Evolutionary conservation across 2,113 vertebrate species (phyloP).

Genomic region (Cyanistes caeruleus): DNA sequence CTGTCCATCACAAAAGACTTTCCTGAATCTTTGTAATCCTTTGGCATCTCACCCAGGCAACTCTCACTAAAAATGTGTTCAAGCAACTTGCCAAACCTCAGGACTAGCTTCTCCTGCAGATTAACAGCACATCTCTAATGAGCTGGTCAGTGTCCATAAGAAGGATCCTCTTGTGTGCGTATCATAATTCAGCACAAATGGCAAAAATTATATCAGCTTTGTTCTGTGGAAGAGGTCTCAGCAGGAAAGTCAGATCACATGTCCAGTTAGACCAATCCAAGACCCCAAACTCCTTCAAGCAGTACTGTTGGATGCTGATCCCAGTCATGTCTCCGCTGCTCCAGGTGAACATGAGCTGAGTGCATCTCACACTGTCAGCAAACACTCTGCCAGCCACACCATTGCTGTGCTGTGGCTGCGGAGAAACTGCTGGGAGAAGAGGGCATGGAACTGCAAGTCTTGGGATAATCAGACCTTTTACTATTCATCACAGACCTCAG

Average conservation of each 20-base stretch:
- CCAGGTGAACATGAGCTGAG: background rate
- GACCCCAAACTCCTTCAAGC: constrained; percentile 21
- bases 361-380: constrained; percentile 45
- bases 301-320: constrained; percentile 29
- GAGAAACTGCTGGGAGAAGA: constrained; percentile 52
- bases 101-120: background rate
- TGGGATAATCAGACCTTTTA: constrained; percentile 60
- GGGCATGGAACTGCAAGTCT: background rate
- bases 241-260: constrained; percentile 41
- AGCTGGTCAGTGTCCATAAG: background rate
- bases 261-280: background rate
- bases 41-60: background rate
- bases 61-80: background rate
- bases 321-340: background rate
- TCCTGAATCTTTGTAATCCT: background rate
- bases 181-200: background rate
- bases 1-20: background rate
- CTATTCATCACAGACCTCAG: constrained; percentile 64
- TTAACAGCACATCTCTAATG: background rate
- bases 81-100: background rate
- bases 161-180: background rate
- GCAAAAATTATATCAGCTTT: background rate
- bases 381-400: constrained; percentile 20
- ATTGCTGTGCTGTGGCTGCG: background rate
- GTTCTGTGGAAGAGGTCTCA: constrained; percentile 17